Percentiles rank a stretch among this genome's conserved stretches.
Evolutionary conservation across 2,888 invertebrate species (phyloP).

Genomic region (Ashinkailepas kermadecensis): DNA sequence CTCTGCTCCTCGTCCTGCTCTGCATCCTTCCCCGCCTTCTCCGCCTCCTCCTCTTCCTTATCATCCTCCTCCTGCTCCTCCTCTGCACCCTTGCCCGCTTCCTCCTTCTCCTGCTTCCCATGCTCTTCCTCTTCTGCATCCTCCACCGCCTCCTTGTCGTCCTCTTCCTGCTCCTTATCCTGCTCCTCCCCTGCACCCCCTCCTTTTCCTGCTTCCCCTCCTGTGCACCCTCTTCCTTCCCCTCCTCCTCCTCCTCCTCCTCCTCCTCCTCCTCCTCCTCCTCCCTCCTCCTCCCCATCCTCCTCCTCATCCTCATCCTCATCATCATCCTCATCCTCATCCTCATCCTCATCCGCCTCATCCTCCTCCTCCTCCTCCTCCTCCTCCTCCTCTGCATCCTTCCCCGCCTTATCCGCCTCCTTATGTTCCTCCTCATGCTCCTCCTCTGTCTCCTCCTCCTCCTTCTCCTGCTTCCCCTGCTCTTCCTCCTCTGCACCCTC

Average conservation of each 20-base stretch:
- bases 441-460: neutral
- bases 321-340: neutral
- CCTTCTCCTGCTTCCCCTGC: neutral
- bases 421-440: neutral
- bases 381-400: neutral
- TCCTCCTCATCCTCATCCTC: constrained; percentile 23
- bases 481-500: too few species aligned
- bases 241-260: neutral
- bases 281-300: constrained; percentile 9
- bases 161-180: neutral
- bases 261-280: constrained; percentile 17
- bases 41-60: too few species aligned
- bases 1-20: too few species aligned
- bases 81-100: too few species aligned
- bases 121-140: too few species aligned
- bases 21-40: too few species aligned
- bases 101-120: too few species aligned
- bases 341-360: neutral
- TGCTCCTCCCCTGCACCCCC: too few species aligned
- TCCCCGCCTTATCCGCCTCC: neutral
- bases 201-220: neutral
- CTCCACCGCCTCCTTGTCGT: too few species aligned
- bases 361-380: neutral
- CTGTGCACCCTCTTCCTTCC: too few species aligned
- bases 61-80: too few species aligned